Evolutionary conservation across 2,113 vertebrate genomes (phyloP), one percentile per base, ranked within the genome.

Genomic region (Arvicanthis niloticus): DNA sequence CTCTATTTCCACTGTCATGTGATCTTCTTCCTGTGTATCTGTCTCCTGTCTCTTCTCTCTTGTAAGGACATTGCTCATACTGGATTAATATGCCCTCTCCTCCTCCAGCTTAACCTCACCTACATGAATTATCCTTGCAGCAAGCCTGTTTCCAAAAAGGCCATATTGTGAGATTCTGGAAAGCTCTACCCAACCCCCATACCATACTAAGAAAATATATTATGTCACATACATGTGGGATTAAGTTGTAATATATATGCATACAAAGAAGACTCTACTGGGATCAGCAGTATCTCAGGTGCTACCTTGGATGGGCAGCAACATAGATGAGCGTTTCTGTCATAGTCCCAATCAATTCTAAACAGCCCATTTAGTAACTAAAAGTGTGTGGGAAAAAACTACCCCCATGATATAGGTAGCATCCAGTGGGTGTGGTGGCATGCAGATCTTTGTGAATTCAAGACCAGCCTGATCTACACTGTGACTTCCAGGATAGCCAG

Each of bases 331-430:
- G 10, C 24, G 85, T 93, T 53, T 24, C 48, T 37, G 10, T 42
- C 26, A 67, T 48, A 56, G 24, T 12, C 12, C 34, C 31, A 34
- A 53, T 93, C 9, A 17, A 13, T 80, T 56, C 21, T 15, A 37
- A 95, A 53, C 5, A 21, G 65, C 85, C 31, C n/a, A 17, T 24
- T 58, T 72, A 68, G 26, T 82, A 77, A 68, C 9, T 60, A n/a
- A 91, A 37, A 21, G 16, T n/a, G 10, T 72, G 4, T 80, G 17
- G 68, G 58, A 53, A 89, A 82, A 87, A 67, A 78, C 0, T 4
- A 0, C 0, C 15, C 3, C 12, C 24, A 5, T 13, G 26, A 19
- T 45, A 65, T 10, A 31, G n/a, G 81, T 29, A 24, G 5, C n/a
- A 81, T 40, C 34, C 5, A 1, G 22, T 15, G n/a, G 80, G 37